These are phyloP conservation scores for Eudyptes chrysolophus DNA, from an alignment of 2,113 vertebrate genomes.

Conservation along the genomic window DNA sequence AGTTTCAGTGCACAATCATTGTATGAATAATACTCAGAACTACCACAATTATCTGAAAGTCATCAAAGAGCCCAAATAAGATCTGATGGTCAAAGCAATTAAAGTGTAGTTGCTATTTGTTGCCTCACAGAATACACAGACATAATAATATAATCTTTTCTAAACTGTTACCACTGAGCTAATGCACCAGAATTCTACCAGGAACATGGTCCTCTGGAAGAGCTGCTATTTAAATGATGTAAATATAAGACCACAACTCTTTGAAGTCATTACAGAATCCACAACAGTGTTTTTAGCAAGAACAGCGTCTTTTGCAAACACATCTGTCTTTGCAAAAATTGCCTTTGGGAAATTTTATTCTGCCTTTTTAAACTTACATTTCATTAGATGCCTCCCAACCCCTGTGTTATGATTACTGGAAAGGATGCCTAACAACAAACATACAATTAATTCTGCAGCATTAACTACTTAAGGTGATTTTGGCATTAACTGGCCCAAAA, in stretches of 20 bases:
- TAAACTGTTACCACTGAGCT: not conserved
- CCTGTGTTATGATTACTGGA: not conserved
- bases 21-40: not conserved
- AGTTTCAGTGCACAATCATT: not conserved
- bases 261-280: not conserved
- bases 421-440: not conserved
- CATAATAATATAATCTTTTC: not conserved
- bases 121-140: not conserved
- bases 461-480: not conserved
- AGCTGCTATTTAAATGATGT: not conserved
- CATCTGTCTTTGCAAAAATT: not conserved
- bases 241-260: not conserved
- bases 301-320: not conserved
- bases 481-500: not conserved
- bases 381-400: not conserved
- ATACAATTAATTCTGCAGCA: not conserved
- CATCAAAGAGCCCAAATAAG: not conserved
- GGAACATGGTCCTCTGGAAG: not conserved
- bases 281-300: not conserved
- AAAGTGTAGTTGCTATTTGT: not conserved
- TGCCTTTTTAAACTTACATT: not conserved
- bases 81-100: not conserved
- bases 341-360: not conserved
- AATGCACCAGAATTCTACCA: not conserved
- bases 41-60: not conserved